These are phyloP conservation scores for Caiman crocodilus DNA, from an alignment of 2,797 vertebrate genomes.

Conservation along the genomic window DNA sequence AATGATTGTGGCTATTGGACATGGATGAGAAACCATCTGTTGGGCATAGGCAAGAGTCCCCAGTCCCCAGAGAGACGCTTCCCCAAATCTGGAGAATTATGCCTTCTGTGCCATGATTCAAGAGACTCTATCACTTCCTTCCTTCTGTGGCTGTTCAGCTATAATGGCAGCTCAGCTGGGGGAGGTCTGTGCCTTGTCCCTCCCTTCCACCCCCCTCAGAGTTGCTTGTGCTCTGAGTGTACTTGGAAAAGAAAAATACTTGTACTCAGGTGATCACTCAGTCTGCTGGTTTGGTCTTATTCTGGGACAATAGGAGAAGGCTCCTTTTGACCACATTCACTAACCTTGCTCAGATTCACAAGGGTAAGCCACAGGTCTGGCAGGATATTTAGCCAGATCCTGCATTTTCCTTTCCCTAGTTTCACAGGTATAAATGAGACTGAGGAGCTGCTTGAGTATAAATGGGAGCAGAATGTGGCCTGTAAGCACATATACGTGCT, in stretches of 20 bases:
- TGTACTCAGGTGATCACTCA: not conserved
- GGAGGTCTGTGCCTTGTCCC: not conserved
- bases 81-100: rapidly evolving
- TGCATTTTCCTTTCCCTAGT: not conserved
- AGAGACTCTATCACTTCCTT: too few relatives aligned
- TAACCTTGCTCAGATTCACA: not conserved
- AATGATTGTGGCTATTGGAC: too few relatives aligned
- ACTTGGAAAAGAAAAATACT: not conserved
- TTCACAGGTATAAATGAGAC: slow-evolving; percentile 29
- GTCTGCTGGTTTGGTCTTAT: not conserved
- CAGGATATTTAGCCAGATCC: not conserved
- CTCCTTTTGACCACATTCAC: not conserved
- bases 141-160: too few relatives aligned
- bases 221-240: not conserved
- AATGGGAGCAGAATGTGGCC: slow-evolving; percentile 4
- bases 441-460: not conserved
- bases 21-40: too few relatives aligned
- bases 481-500: not conserved
- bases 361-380: not conserved
- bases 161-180: too few relatives aligned
- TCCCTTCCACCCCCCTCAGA: not conserved
- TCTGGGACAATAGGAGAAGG: not conserved
- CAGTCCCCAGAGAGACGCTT: not conserved
- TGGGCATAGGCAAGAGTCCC: too few relatives aligned
- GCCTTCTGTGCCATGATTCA: not conserved